Conservation (phyloP, 2,113 vertebrate genomes). For the Bufo gargarizans region DNA sequence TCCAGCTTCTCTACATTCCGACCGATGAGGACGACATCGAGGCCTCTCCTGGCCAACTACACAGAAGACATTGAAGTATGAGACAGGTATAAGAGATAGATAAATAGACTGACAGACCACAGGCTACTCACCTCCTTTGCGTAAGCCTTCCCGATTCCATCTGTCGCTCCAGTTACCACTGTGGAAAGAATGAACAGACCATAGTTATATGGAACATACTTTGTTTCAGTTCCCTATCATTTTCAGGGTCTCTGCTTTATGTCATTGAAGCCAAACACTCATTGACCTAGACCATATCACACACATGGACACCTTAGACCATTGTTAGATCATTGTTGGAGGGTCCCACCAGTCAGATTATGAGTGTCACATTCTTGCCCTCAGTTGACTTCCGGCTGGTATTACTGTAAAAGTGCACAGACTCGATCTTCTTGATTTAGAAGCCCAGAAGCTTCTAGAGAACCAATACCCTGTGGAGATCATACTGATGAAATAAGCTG, state of each 20-base stretch:
- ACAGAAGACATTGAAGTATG: not conserved
- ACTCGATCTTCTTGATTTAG: no score
- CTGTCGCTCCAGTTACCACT: constrained; percentile 82
- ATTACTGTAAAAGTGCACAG: no score
- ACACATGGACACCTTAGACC: no score
- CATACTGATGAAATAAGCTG: not conserved
- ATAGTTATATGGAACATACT: not conserved
- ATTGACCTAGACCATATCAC: no score
- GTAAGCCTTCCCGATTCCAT: constrained; percentile 79
- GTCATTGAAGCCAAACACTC: no score
- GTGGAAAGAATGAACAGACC: not conserved
- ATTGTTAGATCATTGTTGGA: no score
- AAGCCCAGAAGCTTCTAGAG: not conserved
- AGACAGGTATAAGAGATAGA: not conserved
- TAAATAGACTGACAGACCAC: not conserved
- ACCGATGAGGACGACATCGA: constrained; percentile 76
- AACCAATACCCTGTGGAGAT: not conserved
- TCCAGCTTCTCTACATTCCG: constrained; percentile 70
- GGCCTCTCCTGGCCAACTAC: constrained; percentile 76
- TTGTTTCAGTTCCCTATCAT: no score
- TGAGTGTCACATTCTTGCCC: no score
- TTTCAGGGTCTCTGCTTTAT: no score
- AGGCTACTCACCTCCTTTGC: constrained; percentile 73
- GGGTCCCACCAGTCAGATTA: no score
- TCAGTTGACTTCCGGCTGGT: no score